Evolutionary conservation across 2,113 vertebrate genomes (phyloP), one percentile per base, ranked within the genome.

Genomic region (Xyliphius kryptos): DNA sequence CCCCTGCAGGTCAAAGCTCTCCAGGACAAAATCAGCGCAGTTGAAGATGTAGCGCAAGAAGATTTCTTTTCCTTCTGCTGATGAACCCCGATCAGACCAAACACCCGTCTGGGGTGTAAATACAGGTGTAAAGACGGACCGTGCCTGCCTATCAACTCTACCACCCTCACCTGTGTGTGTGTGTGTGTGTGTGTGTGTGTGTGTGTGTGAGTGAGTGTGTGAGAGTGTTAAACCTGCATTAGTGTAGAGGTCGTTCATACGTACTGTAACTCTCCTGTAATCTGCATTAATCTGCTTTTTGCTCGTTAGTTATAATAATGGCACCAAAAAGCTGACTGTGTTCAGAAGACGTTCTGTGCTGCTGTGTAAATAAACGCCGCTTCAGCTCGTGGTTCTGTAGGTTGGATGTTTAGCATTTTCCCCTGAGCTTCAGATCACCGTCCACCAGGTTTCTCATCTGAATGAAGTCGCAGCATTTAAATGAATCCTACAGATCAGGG

Each of bases 1-100:
- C 14, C 56, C 40, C 59, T 19, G 46, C 68, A 97, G 94, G 80
- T 98, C 95, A 74, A 98, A 98, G 79, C 89, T 98, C 32, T 97
- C 94, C 74, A 86, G 95, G 71, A 90, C 92, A 83, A 92, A 93
- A 89, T 91, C 92, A 47, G 85, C 83, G 6, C 91, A 91, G 87
- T 89, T 89, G 86, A 88, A 92, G 89, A 94, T 97, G 87, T 97
- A 89, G 92, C 65, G 76, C 74, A 41, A 61, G 8, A 9, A n/a
- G 41, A 68, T 56, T 38, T 40, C 56, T 41, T 54, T 64, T 9
- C 54, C 63, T 9, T 69, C 66, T 66, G 61, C 66, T 63, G 67
- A 74, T 32, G 66, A 51, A 72, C 64, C 56, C 72, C 63, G 59
- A 61, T 32, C 26, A 2, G 68, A 78, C 74, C 77, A 73, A 49